phyloP scores from a whole-genome alignment of 2,113 vertebrate genomes.

The Pongo abelii region DNA sequence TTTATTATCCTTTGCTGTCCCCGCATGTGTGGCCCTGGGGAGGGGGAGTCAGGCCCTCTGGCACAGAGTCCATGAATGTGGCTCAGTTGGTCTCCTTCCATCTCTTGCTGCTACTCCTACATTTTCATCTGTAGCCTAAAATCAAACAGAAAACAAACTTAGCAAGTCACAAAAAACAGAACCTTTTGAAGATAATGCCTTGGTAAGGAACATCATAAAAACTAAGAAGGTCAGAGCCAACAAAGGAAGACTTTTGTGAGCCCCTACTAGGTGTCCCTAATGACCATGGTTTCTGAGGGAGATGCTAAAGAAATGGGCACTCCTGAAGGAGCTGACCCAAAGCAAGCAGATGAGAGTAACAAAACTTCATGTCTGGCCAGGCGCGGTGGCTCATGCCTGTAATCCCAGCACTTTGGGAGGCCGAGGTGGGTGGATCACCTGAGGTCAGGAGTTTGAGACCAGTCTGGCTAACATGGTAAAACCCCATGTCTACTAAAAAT shows the following conservation, averaged over 20 bases:
- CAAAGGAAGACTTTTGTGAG: neutral
- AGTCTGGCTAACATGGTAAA: no score
- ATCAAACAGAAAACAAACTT: neutral
- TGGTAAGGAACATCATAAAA: neutral
- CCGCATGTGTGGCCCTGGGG: neutral
- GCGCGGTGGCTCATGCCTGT: no score
- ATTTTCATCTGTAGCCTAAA: neutral
- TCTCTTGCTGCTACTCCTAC: neutral
- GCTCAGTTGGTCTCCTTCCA: neutral
- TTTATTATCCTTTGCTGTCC: neutral
- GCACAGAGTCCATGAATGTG: neutral
- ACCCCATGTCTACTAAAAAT: no score
- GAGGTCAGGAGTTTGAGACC: no score
- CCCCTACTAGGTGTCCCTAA: rapidly evolving
- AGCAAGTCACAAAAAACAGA: neutral
- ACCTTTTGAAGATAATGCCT: neutral
- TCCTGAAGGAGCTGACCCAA: neutral
- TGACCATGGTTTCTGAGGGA: neutral
- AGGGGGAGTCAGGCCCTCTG: neutral
- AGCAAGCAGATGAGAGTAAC: no score
- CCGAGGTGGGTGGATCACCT: no score
- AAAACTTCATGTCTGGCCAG: rapidly evolving
- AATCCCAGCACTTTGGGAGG: no score
- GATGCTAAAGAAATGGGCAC: neutral
- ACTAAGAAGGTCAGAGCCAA: neutral